phyloP scores from a whole-genome alignment of 1,140 invertebrate genomes.

The Heliothis subflexa region DNA sequence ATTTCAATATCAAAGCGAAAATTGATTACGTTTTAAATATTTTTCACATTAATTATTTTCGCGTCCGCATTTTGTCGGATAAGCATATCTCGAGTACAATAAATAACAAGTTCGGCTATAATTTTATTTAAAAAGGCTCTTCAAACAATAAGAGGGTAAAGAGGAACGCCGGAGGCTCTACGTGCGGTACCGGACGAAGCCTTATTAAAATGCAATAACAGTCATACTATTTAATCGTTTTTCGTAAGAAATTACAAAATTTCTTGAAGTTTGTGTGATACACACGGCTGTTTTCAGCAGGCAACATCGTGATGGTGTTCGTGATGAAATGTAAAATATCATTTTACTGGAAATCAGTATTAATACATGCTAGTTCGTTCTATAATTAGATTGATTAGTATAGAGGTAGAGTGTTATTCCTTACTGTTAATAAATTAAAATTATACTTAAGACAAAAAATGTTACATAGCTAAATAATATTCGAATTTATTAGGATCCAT shows the following conservation, averaged over 20 bases:
- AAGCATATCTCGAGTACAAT: slow-evolving; percentile 44
- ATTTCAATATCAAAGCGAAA: slow-evolving; percentile 42
- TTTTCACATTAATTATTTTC: slow-evolving; percentile 45
- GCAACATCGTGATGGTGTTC: background rate
- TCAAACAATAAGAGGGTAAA: slow-evolving; percentile 47
- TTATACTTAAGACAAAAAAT: no score
- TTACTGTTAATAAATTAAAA: no score
- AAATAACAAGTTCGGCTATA: slow-evolving; percentile 39
- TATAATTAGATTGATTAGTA: no score
- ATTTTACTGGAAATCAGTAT: background rate
- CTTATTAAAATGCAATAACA: slow-evolving; percentile 69
- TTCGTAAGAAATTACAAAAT: slow-evolving; percentile 55
- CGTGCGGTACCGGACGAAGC: slow-evolving; percentile 44
- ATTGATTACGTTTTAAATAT: slow-evolving; percentile 48
- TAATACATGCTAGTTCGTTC: no score
- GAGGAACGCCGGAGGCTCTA: slow-evolving; percentile 34
- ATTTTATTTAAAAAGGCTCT: slow-evolving; percentile 46
- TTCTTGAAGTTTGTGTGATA: slow-evolving; percentile 5
- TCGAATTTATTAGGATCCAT: no score
- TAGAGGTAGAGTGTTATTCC: no score
- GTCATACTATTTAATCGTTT: slow-evolving; percentile 58
- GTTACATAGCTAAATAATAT: no score
- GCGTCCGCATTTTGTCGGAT: slow-evolving; percentile 44
- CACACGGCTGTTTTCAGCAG: slow-evolving; percentile 5
- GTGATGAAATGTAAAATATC: background rate